Conservation (phyloP, 2,888 invertebrate genomes). For the Coleophora deauratella region DNA sequence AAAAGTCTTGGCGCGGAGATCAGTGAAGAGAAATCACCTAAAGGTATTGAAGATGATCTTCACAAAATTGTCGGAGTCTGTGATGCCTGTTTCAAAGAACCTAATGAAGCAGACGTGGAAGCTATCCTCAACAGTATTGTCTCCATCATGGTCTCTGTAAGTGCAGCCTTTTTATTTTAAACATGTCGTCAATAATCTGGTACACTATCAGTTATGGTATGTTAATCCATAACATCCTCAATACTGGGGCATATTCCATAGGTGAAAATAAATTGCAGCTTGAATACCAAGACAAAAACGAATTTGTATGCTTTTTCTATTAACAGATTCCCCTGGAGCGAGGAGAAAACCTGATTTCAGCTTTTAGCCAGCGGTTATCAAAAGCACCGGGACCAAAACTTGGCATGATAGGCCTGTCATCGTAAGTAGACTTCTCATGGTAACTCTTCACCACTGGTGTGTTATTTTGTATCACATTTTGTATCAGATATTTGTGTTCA, state of each 20-base stretch:
- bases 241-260: no score
- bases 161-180: conserved; percentile 28
- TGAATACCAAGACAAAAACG: no score
- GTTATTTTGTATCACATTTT: neutral
- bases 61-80: conserved; percentile 96
- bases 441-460: no score
- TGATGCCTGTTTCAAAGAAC: conserved; percentile 92
- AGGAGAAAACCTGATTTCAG: conserved; percentile 89
- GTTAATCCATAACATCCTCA: no score
- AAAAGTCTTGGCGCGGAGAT: conserved; percentile 96
- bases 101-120: conserved; percentile 91
- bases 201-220: no score
- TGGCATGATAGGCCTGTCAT: conserved; percentile 86
- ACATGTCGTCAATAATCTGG: no score
- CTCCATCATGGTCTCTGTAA: conserved; percentile 92
- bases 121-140: conserved; percentile 96
- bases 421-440: conserved; percentile 75
- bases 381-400: conserved; percentile 89
- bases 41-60: conserved; percentile 94
- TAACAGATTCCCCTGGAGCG: conserved; percentile 86
- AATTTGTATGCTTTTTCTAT: conserved; percentile 4
- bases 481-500: no score
- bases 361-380: conserved; percentile 93
- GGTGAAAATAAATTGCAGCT: no score
- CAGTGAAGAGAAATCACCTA: conserved; percentile 90